phyloP scores from a whole-genome alignment of 1,140 invertebrate genomes.

The Vollenhovia emeryi region DNA sequence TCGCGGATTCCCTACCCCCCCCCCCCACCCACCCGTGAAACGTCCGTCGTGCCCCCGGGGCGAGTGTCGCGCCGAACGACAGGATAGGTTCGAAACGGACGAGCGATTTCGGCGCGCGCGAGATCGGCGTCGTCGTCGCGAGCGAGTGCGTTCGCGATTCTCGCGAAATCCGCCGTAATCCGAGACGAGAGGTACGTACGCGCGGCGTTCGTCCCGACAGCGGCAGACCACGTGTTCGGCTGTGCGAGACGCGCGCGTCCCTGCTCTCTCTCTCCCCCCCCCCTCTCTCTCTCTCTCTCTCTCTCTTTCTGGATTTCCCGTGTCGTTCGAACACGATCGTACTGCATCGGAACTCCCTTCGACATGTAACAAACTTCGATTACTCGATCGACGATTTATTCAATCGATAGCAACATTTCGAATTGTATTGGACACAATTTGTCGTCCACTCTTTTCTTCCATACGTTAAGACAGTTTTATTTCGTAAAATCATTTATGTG shows the following conservation, averaged over 20 bases:
- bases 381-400: not conserved
- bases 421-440: not conserved
- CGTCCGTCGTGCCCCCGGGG: not conserved
- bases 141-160: not conserved
- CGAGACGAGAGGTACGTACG: conserved; percentile 9
- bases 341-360: no score
- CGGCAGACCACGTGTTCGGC: conserved; percentile 45
- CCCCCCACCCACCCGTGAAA: no score
- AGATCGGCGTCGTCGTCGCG: not conserved
- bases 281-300: not conserved
- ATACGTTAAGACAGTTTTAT: no score
- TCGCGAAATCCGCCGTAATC: conserved; percentile 1
- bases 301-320: not conserved
- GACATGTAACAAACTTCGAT: not conserved
- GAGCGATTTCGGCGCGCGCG: not conserved
- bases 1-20: not conserved
- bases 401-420: not conserved
- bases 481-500: no score
- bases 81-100: not conserved
- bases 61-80: not conserved
- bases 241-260: not conserved
- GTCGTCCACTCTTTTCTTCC: not conserved
- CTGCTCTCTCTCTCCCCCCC: not conserved
- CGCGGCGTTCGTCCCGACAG: not conserved
- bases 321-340: not conserved